phyloP scores from a whole-genome alignment of 2,888 invertebrate genomes.

The Hartigia nigra region DNA sequence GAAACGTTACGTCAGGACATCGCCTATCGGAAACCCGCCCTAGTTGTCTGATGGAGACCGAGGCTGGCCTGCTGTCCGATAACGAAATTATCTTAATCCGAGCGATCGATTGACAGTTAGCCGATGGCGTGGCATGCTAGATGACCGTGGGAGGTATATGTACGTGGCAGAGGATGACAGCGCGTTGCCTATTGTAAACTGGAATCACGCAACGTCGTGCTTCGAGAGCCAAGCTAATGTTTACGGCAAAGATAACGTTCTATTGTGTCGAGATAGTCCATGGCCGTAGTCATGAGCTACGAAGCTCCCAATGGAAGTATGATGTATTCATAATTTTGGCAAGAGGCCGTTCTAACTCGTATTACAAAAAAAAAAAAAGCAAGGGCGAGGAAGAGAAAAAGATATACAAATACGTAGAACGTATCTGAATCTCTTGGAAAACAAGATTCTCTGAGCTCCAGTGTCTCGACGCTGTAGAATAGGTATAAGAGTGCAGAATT shows the following conservation, averaged over 20 bases:
- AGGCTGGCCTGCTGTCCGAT: slow-evolving; percentile 42
- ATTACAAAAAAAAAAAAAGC: not conserved
- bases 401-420: not conserved
- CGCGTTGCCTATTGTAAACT: not conserved
- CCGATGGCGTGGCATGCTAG: slow-evolving; percentile 43
- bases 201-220: not conserved
- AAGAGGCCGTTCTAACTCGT: not conserved
- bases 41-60: slow-evolving; percentile 38
- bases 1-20: slow-evolving; percentile 44
- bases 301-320: not conserved
- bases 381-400: not conserved
- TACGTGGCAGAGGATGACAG: not conserved
- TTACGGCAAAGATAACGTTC: not conserved
- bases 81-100: slow-evolving; percentile 57
- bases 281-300: not conserved
- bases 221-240: not conserved
- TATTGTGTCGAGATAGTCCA: not conserved
- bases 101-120: slow-evolving; percentile 55
- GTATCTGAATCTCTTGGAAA: not conserved
- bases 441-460: not conserved
- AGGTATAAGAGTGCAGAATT: not conserved
- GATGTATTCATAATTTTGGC: not conserved
- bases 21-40: slow-evolving; percentile 41
- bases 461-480: not conserved
- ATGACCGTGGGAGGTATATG: slow-evolving; percentile 31